phyloP scores from a whole-genome alignment of 2,888 invertebrate genomes.

The Eristalis arbustorum region DNA sequence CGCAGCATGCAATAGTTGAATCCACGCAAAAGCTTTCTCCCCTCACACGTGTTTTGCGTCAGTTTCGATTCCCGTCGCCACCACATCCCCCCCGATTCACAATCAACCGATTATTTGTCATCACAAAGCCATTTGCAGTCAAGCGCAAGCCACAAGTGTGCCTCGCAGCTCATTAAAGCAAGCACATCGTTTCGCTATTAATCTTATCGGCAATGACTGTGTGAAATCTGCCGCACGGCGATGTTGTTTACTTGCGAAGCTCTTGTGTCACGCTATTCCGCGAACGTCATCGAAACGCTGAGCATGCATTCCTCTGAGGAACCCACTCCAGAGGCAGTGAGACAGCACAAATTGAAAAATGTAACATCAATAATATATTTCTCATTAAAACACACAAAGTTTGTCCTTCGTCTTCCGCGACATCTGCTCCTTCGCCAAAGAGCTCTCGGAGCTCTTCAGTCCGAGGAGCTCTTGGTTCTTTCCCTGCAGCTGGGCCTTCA shows the following conservation, averaged over 20 bases:
- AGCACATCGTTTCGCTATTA: neutral
- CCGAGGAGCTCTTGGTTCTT: slow-evolving; percentile 84
- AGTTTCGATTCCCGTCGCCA: neutral
- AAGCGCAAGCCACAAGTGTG: neutral
- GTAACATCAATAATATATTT: slow-evolving; percentile 27
- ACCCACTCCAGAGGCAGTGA: neutral
- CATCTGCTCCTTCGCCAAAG: slow-evolving; percentile 86
- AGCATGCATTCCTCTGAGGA: no score
- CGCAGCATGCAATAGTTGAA: neutral
- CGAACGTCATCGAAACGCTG: no score
- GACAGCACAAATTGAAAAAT: slow-evolving; percentile 80
- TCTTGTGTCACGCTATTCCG: neutral
- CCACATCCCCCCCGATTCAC: neutral
- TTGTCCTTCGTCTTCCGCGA: slow-evolving; percentile 87
- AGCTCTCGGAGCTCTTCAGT: slow-evolving; percentile 83
- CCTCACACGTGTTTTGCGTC: neutral
- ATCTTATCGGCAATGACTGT: neutral
- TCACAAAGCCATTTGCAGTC: neutral
- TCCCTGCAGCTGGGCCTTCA: slow-evolving; percentile 83
- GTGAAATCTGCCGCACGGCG: no score
- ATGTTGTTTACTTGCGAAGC: neutral
- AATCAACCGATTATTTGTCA: neutral
- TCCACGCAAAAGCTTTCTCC: neutral
- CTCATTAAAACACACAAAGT: slow-evolving; percentile 85
- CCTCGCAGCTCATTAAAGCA: neutral